Percentiles rank a stretch among this genome's conserved stretches.
Evolutionary conservation across 1,140 invertebrate genomes (phyloP).

Genomic region (Argopecten irradians): DNA sequence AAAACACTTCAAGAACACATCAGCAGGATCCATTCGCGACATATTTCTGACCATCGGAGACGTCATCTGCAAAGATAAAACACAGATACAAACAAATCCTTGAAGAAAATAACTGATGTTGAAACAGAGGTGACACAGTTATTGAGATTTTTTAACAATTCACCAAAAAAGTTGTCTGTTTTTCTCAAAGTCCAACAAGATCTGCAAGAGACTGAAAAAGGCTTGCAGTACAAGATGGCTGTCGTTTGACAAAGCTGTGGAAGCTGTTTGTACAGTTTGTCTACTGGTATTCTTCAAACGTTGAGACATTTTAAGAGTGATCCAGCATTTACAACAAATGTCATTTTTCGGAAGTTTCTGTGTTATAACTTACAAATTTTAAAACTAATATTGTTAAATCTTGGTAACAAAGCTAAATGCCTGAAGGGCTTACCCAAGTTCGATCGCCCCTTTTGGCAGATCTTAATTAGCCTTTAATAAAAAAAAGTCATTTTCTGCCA

Average conservation of each 20-base stretch:
- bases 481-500: too few relatives aligned
- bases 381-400: too few relatives aligned
- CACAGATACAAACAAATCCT: slow-evolving; percentile 28
- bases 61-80: not conserved
- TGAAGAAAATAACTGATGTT: not conserved
- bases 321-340: too few relatives aligned
- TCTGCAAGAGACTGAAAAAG: not conserved
- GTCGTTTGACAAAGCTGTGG: slow-evolving; percentile 2
- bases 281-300: slow-evolving; percentile 24
- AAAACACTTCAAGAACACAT: slow-evolving; percentile 35
- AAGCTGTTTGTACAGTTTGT: not conserved
- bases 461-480: too few relatives aligned
- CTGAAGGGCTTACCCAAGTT: too few relatives aligned
- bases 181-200: slow-evolving; percentile 25
- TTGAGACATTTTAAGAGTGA: slow-evolving; percentile 29
- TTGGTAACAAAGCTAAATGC: too few relatives aligned
- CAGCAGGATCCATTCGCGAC: slow-evolving; percentile 34
- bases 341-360: too few relatives aligned
- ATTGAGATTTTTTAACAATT: slow-evolving; percentile 30
- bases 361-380: too few relatives aligned
- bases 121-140: not conserved
- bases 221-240: slow-evolving; percentile 35
- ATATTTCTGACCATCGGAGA: slow-evolving; percentile 33
- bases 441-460: too few relatives aligned
- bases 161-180: slow-evolving; percentile 18